Base-by-base conservation (phyloP, 2,888 invertebrate species). In the Heliconius charithonia region DNA sequence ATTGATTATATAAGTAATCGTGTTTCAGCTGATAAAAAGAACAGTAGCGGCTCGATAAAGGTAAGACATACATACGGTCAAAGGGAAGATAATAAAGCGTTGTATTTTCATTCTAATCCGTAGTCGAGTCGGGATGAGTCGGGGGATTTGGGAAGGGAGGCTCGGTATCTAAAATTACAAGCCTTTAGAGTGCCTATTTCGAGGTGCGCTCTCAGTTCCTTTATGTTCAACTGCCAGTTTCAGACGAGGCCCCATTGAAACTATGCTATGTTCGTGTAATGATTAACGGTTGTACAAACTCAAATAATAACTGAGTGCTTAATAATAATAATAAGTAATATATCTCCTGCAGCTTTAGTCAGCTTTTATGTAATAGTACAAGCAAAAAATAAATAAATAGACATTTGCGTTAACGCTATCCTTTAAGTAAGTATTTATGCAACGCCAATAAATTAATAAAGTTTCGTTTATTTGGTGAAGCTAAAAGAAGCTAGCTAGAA, bases 121-220 rank as follows among this genome's bases (percentile, higher is more conserved):
- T 88, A 87, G 87, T 83, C 87, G 87, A 88, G 87, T 86, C 84
- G 89, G 89, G 87, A 85, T 86, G 90, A 89, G 89, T 85, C 85
- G 85, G 87, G 91, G 88, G 88, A 87, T 87, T 89, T 84, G 86
- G 89, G 85, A 83, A 85, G 85, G 87, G 89, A 89, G 91, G 89
- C 89, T 91, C 90, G 93, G 93, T 93, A 94, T 93, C 92, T 93
- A 92, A 94, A 93, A 94, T 94, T 93, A 93, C 93, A 93, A 93
- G 90, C 90, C 91, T 90, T 89, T 91, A 90, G 91, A 92, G 91
- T 91, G 89, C 92, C 93, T 92, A 92, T 93, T 93, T 92, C 89
- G 88, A 88, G 87, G 89, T 88, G 89, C 89, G 87, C 88, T 89
- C 89, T 88, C 89, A 88, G 88, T 89, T 92, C 91, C 92, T 92